Evolutionary conservation across 2,113 vertebrate genomes (phyloP).

Genomic region (Takifugu flavidus): DNA sequence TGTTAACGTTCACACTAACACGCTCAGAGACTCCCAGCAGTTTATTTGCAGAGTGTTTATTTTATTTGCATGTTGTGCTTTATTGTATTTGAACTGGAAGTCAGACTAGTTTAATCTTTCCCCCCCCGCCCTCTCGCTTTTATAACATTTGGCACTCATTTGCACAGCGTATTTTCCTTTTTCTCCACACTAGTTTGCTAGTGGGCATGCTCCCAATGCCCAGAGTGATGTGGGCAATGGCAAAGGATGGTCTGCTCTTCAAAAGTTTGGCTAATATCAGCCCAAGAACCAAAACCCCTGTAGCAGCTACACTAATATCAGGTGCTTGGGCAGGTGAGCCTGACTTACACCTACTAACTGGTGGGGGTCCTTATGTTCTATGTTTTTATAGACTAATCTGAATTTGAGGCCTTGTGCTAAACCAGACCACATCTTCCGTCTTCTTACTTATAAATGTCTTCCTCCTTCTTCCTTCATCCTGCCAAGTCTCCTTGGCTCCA

Average conservation of each 20-base stretch:
- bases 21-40: too few species aligned
- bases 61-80: too few species aligned
- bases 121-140: neutral
- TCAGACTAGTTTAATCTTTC: too few species aligned
- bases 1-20: too few species aligned
- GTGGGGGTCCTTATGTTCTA: neutral
- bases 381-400: neutral
- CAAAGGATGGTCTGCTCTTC: constrained; percentile 94
- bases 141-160: constrained; percentile 15
- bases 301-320: constrained; percentile 86
- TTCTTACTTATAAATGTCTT: constrained; percentile 39
- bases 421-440: constrained; percentile 1
- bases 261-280: constrained; percentile 84
- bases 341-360: constrained; percentile 46
- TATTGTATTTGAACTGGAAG: too few species aligned
- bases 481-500: constrained; percentile 79
- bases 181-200: constrained; percentile 76
- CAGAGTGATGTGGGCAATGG: constrained; percentile 95
- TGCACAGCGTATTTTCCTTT: constrained; percentile 42
- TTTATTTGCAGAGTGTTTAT: too few species aligned
- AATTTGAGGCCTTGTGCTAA: constrained; percentile 37
- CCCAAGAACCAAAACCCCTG: constrained; percentile 86
- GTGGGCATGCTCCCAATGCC: constrained; percentile 98
- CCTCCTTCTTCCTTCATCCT: constrained; percentile 30
- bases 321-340: constrained; percentile 86